Base-by-base conservation (phyloP, 2,113 vertebrate genomes). In the Anhinga anhinga region DNA sequence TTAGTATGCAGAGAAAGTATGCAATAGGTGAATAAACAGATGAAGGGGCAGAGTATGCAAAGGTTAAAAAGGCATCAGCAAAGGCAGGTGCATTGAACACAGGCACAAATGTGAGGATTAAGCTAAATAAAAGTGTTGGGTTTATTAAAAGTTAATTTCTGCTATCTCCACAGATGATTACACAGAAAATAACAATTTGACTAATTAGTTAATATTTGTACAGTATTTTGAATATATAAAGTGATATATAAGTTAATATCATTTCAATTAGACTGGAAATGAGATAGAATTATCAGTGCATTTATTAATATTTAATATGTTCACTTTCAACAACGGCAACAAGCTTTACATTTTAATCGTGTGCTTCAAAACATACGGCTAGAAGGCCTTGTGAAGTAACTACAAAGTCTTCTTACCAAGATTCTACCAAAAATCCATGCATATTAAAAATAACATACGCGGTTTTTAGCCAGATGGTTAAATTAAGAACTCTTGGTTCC, bases 141-240 rank as follows among this genome's bases (percentile, higher is more conserved):
- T 82, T 88, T 90, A 93, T 83, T 82, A 88, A 83, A 96, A 97
- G 82, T 97, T 89, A 90, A 95, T 96, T 93, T 93, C 74, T 93
- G 20, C 67, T 81, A 86, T 86, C 89, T 95, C 91, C 89, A 94
- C 13, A 50, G 82, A 85, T 90, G 93, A 96, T 91, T 86, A 93
- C 74, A 93, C 26, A 93, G 86, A 97, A 97, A 96, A 94, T 93
- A 97, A 97, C 94, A 90, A 95, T 79, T 91, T 96, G 89, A 94
- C 89, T 97, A 94, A 96, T 96, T 96, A 97, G 89, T 91, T 97
- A 95, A 90, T 96, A 96, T 97, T 97, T 94, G 89, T 93, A 90
- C 82, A 91, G 93, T 90, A 95, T 66, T 94, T 85, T 83, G 91
- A 96, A 95, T 90, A 89, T 49, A 95, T 73, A 77, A 95, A 90